Base-by-base conservation (phyloP, 2,888 invertebrate species). In the Carterocephalus palaemon region DNA sequence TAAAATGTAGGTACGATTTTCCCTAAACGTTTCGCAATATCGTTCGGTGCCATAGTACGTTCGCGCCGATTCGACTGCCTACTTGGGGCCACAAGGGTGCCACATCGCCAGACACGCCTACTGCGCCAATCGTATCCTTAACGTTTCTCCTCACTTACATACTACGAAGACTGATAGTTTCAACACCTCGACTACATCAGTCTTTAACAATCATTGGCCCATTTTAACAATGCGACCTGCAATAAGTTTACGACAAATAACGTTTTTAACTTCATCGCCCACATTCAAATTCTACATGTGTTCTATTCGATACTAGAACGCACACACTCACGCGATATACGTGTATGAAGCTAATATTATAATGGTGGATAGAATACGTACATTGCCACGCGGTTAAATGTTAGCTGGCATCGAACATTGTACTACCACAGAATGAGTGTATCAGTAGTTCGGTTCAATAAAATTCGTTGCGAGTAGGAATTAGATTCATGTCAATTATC, bases 21-120 rank as follows among this genome's bases (percentile, higher is more conserved):
- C 70, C 77, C 78, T 75, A 75, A 78, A 75, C 70, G 69, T 65
- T 61, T 56, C 55, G 64, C 62, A 60, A 54, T 53, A n/a, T n/a
- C n/a, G n/a, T n/a, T n/a, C 51, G 56, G 53, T 43, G 57, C 51
- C 42, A 56, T 41, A 51, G 60, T 54, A 64, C 58, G 59, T 61
- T 62, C 60, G 67, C 66, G 70, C 60, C 60, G 65, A 59, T 64
- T 66, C 60, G 65, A 59, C 65, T 66, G 68, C 68, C 70, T 70
- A 69, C 70, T 67, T 62, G 81, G 73, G 83, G 84, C 83, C 83
- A 70, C 75, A 51, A 69, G 82, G 84, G 82, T 77, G 79, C 72
- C 62, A 64, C 53, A 54, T 46, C 48, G 45, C 53, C 60, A 56
- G 74, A 69, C 82, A 78, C 81, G 82, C 81, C 78, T 76, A 69